Base-by-base conservation (phyloP, 2,113 vertebrate genomes). In the Hemibagrus wyckioides region DNA sequence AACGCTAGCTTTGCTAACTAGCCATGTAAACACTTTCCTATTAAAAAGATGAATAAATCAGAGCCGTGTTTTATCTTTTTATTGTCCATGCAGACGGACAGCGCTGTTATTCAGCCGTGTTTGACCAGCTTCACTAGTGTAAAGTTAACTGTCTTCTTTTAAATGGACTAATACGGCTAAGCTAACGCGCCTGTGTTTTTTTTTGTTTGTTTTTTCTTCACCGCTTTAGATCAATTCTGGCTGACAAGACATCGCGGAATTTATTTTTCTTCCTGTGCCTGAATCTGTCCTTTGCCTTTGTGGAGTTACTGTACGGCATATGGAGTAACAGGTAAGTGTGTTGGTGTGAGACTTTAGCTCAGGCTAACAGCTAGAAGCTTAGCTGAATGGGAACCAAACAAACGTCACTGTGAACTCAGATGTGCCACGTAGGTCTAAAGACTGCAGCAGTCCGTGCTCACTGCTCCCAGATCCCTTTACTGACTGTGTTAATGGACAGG, bases 211-310 rank as follows among this genome's bases (percentile, higher is more conserved):
- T 39, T 59, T n/a, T 50, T 39, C 8, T 39, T n/a, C 25, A 8
- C 33, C 14, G 2, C 54, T 89, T 48, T 91, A 99, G 98, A 94
- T 97, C 97, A 50, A 99, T 99, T 89, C 94, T 99, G 88, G 96
- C 97, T 0, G 98, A 99, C 92, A 97, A 96, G 94, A 99, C 97
- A 7, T 99, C 98, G 39, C 93, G 98, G 89, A 99, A 99, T 89
- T 94, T 99, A 67, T 99, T 99, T 92, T 97, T 96, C 91, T 99
- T 99, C 91, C 95, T 99, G 73, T 97, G 97, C 82, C 95, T 99
- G 84, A 99, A 99, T 77, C 96, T 99, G 1, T 99, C 97, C 65
- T 99, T 99, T 92, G 98, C 97, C 57, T 99, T 99, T 88, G 97
- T 99, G 93, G 98, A 99, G 93, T 92, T 99, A 4, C 93, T 93